Percentiles rank a stretch among this genome's conserved stretches.
Evolutionary conservation across 2,797 vertebrate genomes (phyloP).

Genomic region (Pangasius macronema): DNA sequence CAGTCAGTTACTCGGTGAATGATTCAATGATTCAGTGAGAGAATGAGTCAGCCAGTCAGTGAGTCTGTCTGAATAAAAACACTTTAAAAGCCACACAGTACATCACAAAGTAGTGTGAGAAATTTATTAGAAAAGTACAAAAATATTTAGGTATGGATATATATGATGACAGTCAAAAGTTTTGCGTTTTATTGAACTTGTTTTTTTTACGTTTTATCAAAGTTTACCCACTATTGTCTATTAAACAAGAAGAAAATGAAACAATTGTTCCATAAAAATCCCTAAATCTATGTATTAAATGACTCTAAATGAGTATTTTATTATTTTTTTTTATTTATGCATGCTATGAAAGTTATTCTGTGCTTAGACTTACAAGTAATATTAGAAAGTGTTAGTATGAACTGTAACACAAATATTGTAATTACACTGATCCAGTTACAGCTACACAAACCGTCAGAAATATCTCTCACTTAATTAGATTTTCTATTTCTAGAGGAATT

Average conservation of each 20-base stretch:
- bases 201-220: neutral
- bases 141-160: neutral
- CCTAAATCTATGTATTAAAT: neutral
- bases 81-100: neutral
- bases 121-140: neutral
- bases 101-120: neutral
- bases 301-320: neutral
- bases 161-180: neutral
- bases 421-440: neutral
- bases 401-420: neutral
- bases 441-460: neutral
- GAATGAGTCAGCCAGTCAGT: neutral
- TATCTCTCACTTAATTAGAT: neutral
- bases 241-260: neutral
- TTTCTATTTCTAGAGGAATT: neutral
- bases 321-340: too few relatives aligned
- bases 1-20: neutral
- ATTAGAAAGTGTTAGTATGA: neutral
- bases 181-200: neutral
- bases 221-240: neutral
- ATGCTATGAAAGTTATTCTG: neutral
- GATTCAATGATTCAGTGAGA: neutral
- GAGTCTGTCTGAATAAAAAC: neutral
- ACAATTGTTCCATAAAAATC: neutral
- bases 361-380: neutral